Evolutionary conservation across 2,797 vertebrate species (phyloP), one percentile per base, ranked within the genome.

Genomic region (Fistularia tabacaria): DNA sequence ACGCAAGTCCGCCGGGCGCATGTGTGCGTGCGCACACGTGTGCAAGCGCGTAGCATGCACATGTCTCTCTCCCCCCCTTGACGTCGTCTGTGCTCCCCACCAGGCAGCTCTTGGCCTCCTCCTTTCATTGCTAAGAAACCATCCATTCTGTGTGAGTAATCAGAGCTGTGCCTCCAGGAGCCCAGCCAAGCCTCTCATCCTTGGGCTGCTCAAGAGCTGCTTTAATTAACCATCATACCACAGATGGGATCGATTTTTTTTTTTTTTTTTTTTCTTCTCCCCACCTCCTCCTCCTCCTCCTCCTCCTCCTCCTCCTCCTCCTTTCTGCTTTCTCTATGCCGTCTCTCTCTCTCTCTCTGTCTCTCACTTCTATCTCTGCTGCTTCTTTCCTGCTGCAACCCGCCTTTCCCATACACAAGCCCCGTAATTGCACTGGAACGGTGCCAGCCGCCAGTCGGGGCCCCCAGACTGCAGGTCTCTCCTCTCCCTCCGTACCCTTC

Each of bases 171-270:
- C 92, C 94, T 96, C 94, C 95, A 96, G 94, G 94, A 97, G 94
- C 93, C 93, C 93, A 93, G 94, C 95, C 93, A 93, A 94, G 93
- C 92, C 94, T 94, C 96, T 98, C 94, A 94, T 95, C 95, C 93
- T 94, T 92, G 93, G 93, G 93, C 93, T 91, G 88, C 92, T 98
- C 92, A 94, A 98, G 95, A 96, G 95, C 93, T 94, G 95, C 95
- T 97, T 98, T 98, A 99, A 98, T 99, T 99, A 98, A 98, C 96
- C 95, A 98, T 98, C 97, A 96, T 97, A 95, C 94, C 94, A 94
- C 96, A 99, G 97, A 99, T 99, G 95, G 95, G 96, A 98, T 98
- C 96, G 95, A 99, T 98, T 96, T 95, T 93, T 88, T 48, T 73
- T 66, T 68, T 61, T 71, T 71, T 68, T 79, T 71, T 73, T 41